Base-by-base conservation (phyloP, 53 echinoderm and acorn worm species). In the Paracentrotus lividus region DNA sequence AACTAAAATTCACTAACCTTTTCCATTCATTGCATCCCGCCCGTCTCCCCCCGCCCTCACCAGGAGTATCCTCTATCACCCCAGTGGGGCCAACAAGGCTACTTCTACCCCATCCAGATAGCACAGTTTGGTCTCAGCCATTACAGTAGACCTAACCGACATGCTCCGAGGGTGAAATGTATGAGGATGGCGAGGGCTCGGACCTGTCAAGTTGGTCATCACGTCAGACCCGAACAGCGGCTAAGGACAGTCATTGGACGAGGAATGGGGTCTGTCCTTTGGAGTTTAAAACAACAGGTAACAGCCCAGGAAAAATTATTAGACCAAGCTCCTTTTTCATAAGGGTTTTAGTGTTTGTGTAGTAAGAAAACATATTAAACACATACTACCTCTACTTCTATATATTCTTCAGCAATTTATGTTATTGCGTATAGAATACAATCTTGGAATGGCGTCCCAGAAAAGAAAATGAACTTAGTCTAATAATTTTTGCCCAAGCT, bases 81-180 rank as follows among this genome's bases (percentile, higher is more conserved):
- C 23, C 99, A 99, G 93, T 99, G 99, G 99, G 99, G 95, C 16
- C 95, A 95, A 20, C 96, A 97, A 69, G 97, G 99, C 38, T 99
- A 99, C 90, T 99, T 97, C 94, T 99, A 99, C 65, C 97, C 99
- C 45, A 99, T 99, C 77, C 99, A 99, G 88, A 90, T 99, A n/a
- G 95, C 97, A 14, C 99, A 99, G 96, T 99, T 96, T 95, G 99
- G 99, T 32, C 94, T 99, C 53, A 99, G 97, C 90, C 99, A 99
- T 90, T 99, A 96, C 97, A 97, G 97, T 90, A 99, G 97, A 99
- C 72, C 92, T 99, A 20, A 99, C 99, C 0, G 95, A 97, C 47
- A 58, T n/a, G 92, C 93, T 32, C 97, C 99, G 0, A 86, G 94
- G 43, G 86, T 99, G 6, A 95, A 33, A 60, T 96, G 60, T 95